Conservation (phyloP, 2,797 vertebrate genomes). For the Eidolon dupreanum region DNA sequence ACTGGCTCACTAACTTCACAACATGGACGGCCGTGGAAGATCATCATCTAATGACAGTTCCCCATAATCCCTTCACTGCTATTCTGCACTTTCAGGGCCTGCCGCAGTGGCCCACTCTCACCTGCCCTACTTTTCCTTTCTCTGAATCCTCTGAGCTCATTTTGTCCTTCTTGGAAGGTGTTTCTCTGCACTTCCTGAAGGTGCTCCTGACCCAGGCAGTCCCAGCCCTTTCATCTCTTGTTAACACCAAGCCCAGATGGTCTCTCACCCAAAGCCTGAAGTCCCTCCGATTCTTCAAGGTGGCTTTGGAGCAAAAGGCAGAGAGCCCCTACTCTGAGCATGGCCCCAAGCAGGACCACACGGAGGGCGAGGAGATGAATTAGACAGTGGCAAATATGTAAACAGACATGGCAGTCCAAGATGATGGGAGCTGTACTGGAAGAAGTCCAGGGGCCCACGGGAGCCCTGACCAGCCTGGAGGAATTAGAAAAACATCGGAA, state of each 20-base stretch:
- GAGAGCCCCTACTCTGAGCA: not conserved
- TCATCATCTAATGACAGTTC: not conserved
- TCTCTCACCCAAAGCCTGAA: not conserved
- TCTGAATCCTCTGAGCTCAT: not conserved
- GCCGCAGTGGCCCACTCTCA: not conserved
- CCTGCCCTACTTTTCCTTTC: slow-evolving; percentile 27
- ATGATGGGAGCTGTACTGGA: not conserved
- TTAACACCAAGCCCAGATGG: not conserved
- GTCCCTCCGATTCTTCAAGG: not conserved
- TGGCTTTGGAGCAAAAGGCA: slow-evolving; percentile 8
- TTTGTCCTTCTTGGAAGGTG: not conserved
- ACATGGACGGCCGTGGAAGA: not conserved
- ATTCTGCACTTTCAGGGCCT: not conserved
- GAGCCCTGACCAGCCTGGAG: not conserved
- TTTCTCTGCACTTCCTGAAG: not conserved
- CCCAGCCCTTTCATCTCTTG: not conserved
- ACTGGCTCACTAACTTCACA: not conserved
- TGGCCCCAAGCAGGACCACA: not conserved
- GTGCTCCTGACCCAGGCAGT: not conserved
- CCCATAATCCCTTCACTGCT: not conserved
- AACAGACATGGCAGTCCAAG: not conserved
- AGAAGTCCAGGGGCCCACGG: not conserved
- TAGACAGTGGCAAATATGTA: not conserved
- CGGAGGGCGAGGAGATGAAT: not conserved
- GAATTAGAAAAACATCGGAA: not conserved